Percentiles rank a stretch among this genome's conserved stretches.
These are phyloP conservation scores for Brachionus calyciflorus DNA, from an alignment of 1,140 invertebrate species.

Conservation along the genomic window DNA sequence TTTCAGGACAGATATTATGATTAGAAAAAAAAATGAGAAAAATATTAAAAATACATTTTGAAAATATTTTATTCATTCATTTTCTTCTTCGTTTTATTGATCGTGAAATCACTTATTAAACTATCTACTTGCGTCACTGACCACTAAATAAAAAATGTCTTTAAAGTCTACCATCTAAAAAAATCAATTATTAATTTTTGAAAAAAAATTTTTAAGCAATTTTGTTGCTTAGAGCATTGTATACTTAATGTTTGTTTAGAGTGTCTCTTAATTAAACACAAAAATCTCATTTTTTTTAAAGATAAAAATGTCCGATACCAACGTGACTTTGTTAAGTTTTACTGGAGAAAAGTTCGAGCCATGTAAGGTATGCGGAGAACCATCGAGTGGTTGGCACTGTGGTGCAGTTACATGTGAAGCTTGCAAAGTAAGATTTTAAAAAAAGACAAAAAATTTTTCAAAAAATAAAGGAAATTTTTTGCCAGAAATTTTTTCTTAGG, in stretches of 20 bases:
- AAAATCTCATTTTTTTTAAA: conserved; percentile 26
- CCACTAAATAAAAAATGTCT: too few relatives aligned
- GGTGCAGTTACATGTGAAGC: conserved; percentile 61
- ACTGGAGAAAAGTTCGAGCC: conserved; percentile 43
- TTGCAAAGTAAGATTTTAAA: conserved; percentile 56
- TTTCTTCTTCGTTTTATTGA: neutral
- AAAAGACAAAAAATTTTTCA: neutral
- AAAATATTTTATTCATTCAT: conserved; percentile 10
- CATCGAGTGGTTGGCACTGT: conserved; percentile 60
- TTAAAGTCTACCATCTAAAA: too few relatives aligned
- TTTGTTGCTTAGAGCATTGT: too few relatives aligned
- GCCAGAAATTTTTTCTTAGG: conserved; percentile 61
- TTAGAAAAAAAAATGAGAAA: conserved; percentile 20
- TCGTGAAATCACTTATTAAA: neutral
- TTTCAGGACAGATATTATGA: conserved; percentile 45
- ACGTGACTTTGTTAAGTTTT: neutral
- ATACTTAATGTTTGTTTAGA: too few relatives aligned
- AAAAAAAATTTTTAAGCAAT: too few relatives aligned
- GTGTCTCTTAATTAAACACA: too few relatives aligned
- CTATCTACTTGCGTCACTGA: neutral
- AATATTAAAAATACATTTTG: conserved; percentile 44
- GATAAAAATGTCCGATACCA: conserved; percentile 33
- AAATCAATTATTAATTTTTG: too few relatives aligned
- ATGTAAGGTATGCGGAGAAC: conserved; percentile 59
- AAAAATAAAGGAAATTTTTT: neutral